A percentile compares a stretch with the other conserved stretches of the same genome.
phyloP scores from a whole-genome alignment of 2,113 vertebrate species.

The Pandion haliaetus region DNA sequence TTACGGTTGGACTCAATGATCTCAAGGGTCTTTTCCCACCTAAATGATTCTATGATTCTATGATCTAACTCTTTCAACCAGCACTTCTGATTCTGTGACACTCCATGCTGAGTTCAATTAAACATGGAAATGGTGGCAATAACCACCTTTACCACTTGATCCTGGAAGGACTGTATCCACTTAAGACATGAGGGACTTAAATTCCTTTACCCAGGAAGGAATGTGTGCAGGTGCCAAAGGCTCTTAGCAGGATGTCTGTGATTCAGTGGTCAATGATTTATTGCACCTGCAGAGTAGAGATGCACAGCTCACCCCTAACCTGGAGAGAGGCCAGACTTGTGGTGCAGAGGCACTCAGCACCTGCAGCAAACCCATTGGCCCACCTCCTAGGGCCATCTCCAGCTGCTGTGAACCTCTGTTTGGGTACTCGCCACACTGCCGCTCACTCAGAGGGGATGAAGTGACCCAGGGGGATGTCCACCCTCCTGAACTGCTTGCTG shows the following conservation, averaged over 20 bases:
- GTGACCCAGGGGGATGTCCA: background rate
- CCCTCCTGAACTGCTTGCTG: background rate
- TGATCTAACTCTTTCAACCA: background rate
- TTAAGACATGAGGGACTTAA: background rate
- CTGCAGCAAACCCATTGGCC: rapidly evolving
- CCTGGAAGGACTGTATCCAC: background rate
- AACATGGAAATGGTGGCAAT: background rate
- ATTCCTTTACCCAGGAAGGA: background rate
- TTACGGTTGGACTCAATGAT: background rate
- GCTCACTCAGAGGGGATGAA: background rate
- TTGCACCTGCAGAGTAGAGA: background rate
- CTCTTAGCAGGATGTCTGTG: background rate
- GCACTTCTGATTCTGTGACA: background rate
- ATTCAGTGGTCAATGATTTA: background rate
- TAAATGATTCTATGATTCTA: background rate
- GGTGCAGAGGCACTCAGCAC: background rate
- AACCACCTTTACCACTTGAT: background rate
- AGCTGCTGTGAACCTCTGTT: background rate
- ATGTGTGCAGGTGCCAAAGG: background rate
- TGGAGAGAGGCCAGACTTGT: background rate
- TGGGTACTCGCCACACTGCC: background rate
- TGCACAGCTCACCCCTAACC: background rate
- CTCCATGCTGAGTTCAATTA: background rate
- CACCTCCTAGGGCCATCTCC: background rate
- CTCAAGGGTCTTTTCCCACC: background rate